Percentiles rank a stretch among this genome's conserved stretches.
Conservation (phyloP, 1,140 invertebrate genomes). For the Drosophila cardini region DNA sequence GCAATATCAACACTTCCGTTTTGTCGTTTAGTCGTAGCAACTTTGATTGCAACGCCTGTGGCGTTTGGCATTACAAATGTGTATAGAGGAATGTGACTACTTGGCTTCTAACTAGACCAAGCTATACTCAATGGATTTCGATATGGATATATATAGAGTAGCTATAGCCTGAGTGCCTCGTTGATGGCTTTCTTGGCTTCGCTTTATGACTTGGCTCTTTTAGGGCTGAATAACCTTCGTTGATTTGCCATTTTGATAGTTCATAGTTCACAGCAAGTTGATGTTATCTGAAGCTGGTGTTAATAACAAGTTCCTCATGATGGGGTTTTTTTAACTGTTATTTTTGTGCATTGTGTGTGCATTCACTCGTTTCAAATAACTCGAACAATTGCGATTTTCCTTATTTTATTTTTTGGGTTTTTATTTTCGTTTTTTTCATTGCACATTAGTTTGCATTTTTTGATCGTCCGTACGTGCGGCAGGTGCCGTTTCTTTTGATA, state of each 20-base stretch:
- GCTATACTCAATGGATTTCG: neutral
- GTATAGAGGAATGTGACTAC: constrained; percentile 53
- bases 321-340: constrained; percentile 10
- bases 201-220: constrained; percentile 43
- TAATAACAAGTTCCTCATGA: constrained; percentile 20
- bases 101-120: constrained; percentile 58
- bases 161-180: constrained; percentile 22
- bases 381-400: constrained; percentile 36
- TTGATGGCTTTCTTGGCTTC: constrained; percentile 26
- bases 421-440: constrained; percentile 8
- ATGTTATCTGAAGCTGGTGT: constrained; percentile 29
- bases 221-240: constrained; percentile 25
- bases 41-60: constrained; percentile 66
- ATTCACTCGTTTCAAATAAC: constrained; percentile 56
- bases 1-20: constrained; percentile 78
- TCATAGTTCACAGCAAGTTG: neutral
- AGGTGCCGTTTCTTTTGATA: constrained; percentile 51
- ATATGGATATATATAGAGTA: no score
- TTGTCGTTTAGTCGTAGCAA: constrained; percentile 36
- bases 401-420: constrained; percentile 12
- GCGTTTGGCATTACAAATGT: constrained; percentile 52
- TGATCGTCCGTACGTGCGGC: constrained; percentile 61
- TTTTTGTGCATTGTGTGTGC: constrained; percentile 27
- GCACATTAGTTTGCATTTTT: constrained; percentile 31
- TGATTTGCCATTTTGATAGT: constrained; percentile 32